phyloP scores from a whole-genome alignment of 64 coral and sea anemone genomes.

The Stichodactyla helianthus region DNA sequence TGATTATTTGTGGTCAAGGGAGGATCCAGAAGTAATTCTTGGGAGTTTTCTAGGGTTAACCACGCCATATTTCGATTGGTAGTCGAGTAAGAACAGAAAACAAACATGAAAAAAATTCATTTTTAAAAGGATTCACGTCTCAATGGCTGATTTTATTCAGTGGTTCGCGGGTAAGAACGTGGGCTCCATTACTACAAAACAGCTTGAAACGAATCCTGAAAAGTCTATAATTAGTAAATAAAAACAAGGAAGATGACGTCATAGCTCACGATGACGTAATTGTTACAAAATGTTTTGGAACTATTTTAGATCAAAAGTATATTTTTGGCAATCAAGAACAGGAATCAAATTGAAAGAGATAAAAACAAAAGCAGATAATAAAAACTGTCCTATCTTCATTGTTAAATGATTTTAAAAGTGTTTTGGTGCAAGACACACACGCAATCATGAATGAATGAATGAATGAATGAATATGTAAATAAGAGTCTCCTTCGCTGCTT shows the following conservation, averaged over 20 bases:
- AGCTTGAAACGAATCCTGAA: background rate
- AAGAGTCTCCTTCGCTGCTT: background rate
- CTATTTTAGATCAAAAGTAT: background rate
- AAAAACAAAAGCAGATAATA: background rate
- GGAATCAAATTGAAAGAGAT: background rate
- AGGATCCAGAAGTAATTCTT: background rate
- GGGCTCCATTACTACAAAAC: background rate
- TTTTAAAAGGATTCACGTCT: background rate
- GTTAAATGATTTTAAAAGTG: background rate
- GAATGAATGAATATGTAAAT: background rate
- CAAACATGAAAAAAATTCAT: background rate
- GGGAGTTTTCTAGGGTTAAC: background rate
- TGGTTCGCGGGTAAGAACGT: too few species aligned
- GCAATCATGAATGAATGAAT: background rate
- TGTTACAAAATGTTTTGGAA: background rate
- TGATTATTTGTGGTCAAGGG: background rate
- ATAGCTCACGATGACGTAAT: background rate
- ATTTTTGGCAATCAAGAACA: background rate
- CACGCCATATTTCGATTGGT: background rate
- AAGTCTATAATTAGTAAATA: background rate
- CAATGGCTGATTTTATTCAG: background rate
- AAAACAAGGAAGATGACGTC: background rate
- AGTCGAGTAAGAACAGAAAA: background rate
- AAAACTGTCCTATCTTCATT: background rate
- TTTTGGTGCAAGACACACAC: background rate